Evolutionary conservation across 2,797 vertebrate genomes (phyloP).

Genomic region (Microcaecilia unicolor): DNA sequence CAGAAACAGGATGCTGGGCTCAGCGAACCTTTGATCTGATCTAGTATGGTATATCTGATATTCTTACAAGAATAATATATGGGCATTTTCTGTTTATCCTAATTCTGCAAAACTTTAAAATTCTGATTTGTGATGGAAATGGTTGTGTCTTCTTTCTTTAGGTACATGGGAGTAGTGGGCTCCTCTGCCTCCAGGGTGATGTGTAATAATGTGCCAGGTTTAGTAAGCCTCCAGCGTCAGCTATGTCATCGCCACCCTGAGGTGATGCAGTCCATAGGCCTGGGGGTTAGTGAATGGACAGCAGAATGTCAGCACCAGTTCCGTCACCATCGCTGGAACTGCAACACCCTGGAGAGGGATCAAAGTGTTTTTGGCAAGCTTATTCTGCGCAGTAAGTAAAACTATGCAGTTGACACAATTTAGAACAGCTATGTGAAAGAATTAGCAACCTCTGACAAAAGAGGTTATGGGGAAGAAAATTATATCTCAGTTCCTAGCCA

Average conservation of each 20-base stretch:
- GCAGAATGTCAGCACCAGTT: slow-evolving; percentile 92
- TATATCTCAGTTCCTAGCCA: too few relatives aligned
- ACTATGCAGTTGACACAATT: too few relatives aligned
- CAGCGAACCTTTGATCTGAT: too few relatives aligned
- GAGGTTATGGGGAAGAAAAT: too few relatives aligned
- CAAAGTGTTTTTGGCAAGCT: slow-evolving; percentile 83
- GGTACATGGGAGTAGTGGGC: slow-evolving; percentile 90
- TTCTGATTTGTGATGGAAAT: too few relatives aligned
- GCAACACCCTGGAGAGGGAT: slow-evolving; percentile 76
- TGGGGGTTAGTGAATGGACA: slow-evolving; percentile 84
- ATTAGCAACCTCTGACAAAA: too few relatives aligned
- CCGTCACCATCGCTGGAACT: slow-evolving; percentile 88
- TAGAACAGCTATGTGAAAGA: too few relatives aligned
- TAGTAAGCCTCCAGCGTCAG: slow-evolving; percentile 87
- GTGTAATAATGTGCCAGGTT: slow-evolving; percentile 91
- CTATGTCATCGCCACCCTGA: slow-evolving; percentile 82
- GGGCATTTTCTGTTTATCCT: too few relatives aligned
- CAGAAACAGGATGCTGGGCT: too few relatives aligned
- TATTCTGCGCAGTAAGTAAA: slow-evolving; percentile 81
- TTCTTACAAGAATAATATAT: too few relatives aligned
- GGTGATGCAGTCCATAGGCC: slow-evolving; percentile 81
- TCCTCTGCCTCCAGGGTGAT: slow-evolving; percentile 73
- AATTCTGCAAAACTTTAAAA: too few relatives aligned
- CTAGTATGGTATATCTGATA: too few relatives aligned
- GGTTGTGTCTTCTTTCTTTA: slow-evolving; percentile 38